Evolutionary conservation across 2,797 vertebrate genomes (phyloP).

Genomic region (Phalloptychus januarius): DNA sequence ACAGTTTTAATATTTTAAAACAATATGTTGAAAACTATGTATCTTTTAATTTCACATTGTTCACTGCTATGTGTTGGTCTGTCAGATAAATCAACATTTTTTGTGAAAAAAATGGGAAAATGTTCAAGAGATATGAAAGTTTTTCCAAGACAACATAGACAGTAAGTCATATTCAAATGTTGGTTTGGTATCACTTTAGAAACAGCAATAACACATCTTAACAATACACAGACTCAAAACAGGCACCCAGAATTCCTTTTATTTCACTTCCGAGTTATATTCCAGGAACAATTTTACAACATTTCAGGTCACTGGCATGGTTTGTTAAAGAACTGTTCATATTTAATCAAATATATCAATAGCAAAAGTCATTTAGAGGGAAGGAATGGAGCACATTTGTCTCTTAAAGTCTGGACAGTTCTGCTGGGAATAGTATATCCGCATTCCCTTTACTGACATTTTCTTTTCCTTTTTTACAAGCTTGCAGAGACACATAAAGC

Average conservation of each 20-base stretch:
- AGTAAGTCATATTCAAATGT: conserved; percentile 49
- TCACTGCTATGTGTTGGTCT: not conserved
- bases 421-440: conserved; percentile 68
- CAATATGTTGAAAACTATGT: not conserved
- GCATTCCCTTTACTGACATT: conserved; percentile 70
- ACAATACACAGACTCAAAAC: conserved; percentile 57
- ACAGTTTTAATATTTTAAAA: not conserved
- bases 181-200: conserved; percentile 38
- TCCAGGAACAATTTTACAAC: conserved; percentile 76
- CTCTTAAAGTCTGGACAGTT: conserved; percentile 65
- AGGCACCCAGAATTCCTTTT: conserved; percentile 62
- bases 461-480: conserved; percentile 74
- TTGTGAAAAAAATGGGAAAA: not conserved
- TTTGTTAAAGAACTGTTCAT: conserved; percentile 68
- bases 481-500: conserved; percentile 73
- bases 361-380: conserved; percentile 47
- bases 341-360: conserved; percentile 75
- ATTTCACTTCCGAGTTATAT: conserved; percentile 72
- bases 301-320: conserved; percentile 64
- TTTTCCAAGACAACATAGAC: conserved; percentile 17
- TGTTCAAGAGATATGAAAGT: not conserved
- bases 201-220: conserved; percentile 43
- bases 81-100: not conserved
- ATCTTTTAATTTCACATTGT: not conserved
- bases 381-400: conserved; percentile 53